Evolutionary conservation across 2,797 vertebrate genomes (phyloP).

Genomic region (Geotria australis): DNA sequence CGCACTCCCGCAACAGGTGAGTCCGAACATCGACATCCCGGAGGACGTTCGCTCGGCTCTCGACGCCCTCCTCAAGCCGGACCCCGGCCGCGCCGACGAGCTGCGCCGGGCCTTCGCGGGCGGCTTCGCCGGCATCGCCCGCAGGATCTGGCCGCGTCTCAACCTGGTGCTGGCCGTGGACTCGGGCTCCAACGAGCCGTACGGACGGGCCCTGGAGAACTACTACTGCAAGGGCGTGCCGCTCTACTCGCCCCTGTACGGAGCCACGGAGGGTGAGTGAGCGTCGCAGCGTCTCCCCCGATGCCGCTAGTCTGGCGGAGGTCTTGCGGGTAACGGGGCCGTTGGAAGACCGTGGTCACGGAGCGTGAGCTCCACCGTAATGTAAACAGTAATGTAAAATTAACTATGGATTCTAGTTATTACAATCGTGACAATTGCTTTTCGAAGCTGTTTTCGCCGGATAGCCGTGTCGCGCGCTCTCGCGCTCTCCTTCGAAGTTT

Average conservation of each 20-base stretch:
- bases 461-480: no score
- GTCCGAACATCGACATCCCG: slow-evolving; percentile 12
- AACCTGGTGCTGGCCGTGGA: slow-evolving; percentile 35
- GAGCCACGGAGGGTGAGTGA: slow-evolving; percentile 39
- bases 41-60: slow-evolving; percentile 10
- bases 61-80: slow-evolving; percentile 15
- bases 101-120: slow-evolving; percentile 16
- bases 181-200: slow-evolving; percentile 30
- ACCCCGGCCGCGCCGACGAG: slow-evolving; percentile 18
- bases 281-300: background rate
- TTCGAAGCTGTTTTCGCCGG: no score
- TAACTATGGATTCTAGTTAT: no score
- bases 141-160: slow-evolving; percentile 39
- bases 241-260: slow-evolving; percentile 52
- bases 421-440: no score
- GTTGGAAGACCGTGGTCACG: no score
- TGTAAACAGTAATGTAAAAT: no score
- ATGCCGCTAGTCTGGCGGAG: background rate
- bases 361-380: no score
- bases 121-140: slow-evolving; percentile 28
- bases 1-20: slow-evolving; percentile 5
- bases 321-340: background rate
- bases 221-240: slow-evolving; percentile 34
- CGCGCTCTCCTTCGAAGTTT: no score
- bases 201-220: slow-evolving; percentile 21